Evolutionary conservation across 2,888 invertebrate species (phyloP), one percentile per base, ranked within the genome.

Genomic region (Xestia rhomboidea): DNA sequence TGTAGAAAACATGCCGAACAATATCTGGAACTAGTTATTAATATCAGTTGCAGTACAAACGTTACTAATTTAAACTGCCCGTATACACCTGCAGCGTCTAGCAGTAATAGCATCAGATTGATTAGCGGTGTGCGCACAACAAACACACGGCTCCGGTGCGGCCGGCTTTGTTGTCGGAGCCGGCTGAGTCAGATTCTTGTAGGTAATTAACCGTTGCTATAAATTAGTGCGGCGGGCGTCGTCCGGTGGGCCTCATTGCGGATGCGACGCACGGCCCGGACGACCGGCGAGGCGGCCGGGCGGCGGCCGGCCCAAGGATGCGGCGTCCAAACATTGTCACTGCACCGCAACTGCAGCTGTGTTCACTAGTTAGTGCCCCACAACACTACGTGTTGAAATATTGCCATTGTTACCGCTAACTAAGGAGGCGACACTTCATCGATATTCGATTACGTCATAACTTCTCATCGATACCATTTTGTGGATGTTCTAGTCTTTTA

Each of bases 201-300:
- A 92, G 92, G 94, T 95, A 95, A 95, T 95, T 95, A 95, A 94
- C 93, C 91, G 93, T 93, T 90, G 94, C 93, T 93, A 95, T 95
- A 95, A 95, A 95, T 95, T 95, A 95, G 93, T 89, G 91, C 85
- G 82, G 89, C 79, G 85, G 85, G 79, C 81, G 87, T 86, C 82
- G 89, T 81, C 81, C 87, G 80, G 86, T 86, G 82, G 84, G 87
- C 88, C 94, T 95, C 93, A 95, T 95, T 95, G 94, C 86, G 93
- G 92, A 95, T 94, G 93, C 93, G 89, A 90, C 90, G 92, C 92
- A 92, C 92, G 92, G 86, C 86, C 84, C 87, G 88, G 85, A 83
- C 87, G 84, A 81, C 87, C 87, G 89, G 85, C 90, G 62, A 62
- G 57, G 60, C 60, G 60, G 21, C 64, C 90, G 87, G 87, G 34